Base-by-base conservation (phyloP, 2,888 invertebrate species). In the Hypena proboscidalis region DNA sequence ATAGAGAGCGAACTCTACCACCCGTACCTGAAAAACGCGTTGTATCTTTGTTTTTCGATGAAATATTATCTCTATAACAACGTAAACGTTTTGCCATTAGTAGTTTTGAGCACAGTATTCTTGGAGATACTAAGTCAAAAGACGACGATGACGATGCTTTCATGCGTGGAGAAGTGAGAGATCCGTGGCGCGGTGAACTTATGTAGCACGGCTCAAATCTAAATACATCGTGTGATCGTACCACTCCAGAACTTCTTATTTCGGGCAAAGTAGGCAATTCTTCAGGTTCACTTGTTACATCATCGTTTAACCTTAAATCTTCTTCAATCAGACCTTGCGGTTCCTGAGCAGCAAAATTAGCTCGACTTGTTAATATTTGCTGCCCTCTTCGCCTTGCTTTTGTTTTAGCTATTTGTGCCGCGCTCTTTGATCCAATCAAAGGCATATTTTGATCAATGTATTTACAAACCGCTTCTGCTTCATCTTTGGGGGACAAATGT, bases 371-470 rank as follows among this genome's bases (percentile, higher is more conserved):
- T 2, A 61, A 61, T 29, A 83, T 42, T 20, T 69, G 64, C 31
- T 65, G 67, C 0, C 71, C 85, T 55, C 75, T 76, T 2, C 66
- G 69, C 22, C 82, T 75, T 5, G 86, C 85, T 45, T 71, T 79
- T 1, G 73, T 70, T 67, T 85, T 88, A 4, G 85, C 83, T 29
- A 76, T 5, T 21, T 77, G 71, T n/a, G 74, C 80, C 1, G 72
- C 77, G 19, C 70, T 80, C 35, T 71, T 67, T 3, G 78, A 80
- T 10, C 74, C 74, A 26, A 80, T 64, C 5, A 82, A 58, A 32
- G 82, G 62, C 4, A 70, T 66, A 54, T 88, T 83, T 37, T 78
- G 70, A 34, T 89, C 86, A 11, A 89, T 86, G 45, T 80, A 87
- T 8, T 67, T 69, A 50, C 86, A 88, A 8, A 88, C 80, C 0